A percentile compares a stretch with the other conserved stretches of the same genome.
These are phyloP conservation scores for Neodiprion virginianus DNA, from an alignment of 1,140 invertebrate species.

Conservation along the genomic window DNA sequence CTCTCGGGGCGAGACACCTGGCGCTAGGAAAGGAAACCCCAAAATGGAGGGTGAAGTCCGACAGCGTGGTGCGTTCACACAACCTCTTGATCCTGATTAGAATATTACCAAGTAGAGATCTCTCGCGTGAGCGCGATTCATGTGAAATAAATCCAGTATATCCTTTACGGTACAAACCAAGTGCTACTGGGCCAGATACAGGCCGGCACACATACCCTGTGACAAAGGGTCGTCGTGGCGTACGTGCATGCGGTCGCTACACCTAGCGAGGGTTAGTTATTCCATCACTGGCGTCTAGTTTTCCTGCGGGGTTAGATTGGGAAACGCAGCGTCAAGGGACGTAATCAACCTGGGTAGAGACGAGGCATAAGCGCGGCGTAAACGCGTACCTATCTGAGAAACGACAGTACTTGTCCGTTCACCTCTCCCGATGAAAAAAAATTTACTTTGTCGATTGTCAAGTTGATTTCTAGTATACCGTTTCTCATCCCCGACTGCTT, in stretches of 20 bases:
- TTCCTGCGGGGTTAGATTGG: too few relatives aligned
- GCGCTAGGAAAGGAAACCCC: constrained; percentile 51
- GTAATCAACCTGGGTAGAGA: too few relatives aligned
- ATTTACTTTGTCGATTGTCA: background rate
- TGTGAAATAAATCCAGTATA: constrained; percentile 3
- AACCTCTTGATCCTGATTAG: constrained; percentile 63
- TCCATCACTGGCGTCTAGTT: too few relatives aligned
- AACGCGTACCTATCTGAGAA: background rate
- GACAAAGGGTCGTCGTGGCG: background rate
- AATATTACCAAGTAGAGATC: constrained; percentile 45
- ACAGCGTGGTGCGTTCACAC: constrained; percentile 53
- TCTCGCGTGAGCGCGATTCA: background rate
- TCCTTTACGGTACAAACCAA: constrained; percentile 19
- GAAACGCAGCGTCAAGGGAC: too few relatives aligned
- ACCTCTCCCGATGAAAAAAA: background rate
- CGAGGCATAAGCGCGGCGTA: background rate
- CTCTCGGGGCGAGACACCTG: constrained; percentile 53
- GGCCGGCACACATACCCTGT: background rate
- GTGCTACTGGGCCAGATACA: background rate
- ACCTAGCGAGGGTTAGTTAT: too few relatives aligned
- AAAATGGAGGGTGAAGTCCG: constrained; percentile 19
- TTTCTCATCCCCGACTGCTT: constrained; percentile 1
- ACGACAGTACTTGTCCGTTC: background rate
- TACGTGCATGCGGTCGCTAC: too few relatives aligned
- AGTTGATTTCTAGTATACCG: constrained; percentile 2